Base-by-base conservation (phyloP, 2,797 vertebrate genomes). In the Danio kyathit region DNA sequence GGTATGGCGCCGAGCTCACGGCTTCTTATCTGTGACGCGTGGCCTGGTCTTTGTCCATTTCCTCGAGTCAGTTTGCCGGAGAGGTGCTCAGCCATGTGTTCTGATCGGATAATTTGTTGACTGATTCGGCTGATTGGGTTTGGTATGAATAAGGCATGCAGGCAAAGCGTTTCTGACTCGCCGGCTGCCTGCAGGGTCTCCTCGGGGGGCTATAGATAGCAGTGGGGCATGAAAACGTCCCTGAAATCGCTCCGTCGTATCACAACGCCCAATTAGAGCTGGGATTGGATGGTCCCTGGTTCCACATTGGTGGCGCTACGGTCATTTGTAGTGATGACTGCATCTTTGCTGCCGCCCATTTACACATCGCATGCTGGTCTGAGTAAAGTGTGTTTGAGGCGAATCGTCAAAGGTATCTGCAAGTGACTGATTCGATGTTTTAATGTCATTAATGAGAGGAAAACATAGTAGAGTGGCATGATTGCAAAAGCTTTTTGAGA, bases 251-350 rank as follows among this genome's bases (percentile, higher is more conserved):
- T 89, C 88, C 84, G 80, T 91, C 77, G 74, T 84, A 86, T 91
- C 86, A 89, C 89, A 86, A 83, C 46, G 85, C 87, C 89, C 90
- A 92, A 92, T 92, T 91, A 90, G 88, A 84, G 86, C 80, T 74
- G 49, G 76, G 79, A 81, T 76, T 71, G 84, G 85, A 83, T 84
- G 79, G 82, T 83, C 81, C 89, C 87, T 13, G 17, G 54, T 64
- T 71, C 51, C 66, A 76, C 46, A 74, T 44, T 54, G 56, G 54
- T 46, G 65, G 48, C 73, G 38, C 19, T 44, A 38, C 7, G 19
- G 64, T 29, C 74, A 61, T 70, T 61, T 52, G 59, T 38, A 57
- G 64, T 54, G 44, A 61, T 67, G 64, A 59, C 48, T 19, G 41
- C 16, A 7, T 44, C 12, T 74, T 74, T 54, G 46, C n/a, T 7